Evolutionary conservation across 2,113 vertebrate genomes (phyloP).

Genomic region (Takifugu bimaculatus): DNA sequence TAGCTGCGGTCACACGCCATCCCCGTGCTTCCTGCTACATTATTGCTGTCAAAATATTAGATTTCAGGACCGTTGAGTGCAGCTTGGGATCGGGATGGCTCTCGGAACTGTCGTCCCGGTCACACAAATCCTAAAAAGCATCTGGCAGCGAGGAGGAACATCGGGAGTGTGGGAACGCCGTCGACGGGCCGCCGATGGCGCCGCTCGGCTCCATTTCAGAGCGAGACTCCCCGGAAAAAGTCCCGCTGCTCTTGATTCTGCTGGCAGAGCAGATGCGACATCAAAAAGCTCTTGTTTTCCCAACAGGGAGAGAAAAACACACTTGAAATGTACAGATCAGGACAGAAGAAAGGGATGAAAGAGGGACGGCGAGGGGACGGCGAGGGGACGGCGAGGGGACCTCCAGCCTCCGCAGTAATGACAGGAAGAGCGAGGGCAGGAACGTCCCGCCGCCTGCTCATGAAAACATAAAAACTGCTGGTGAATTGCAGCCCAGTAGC

Average conservation of each 20-base stretch:
- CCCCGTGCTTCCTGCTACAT: too few species aligned
- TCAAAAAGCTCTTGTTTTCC: slow-evolving; percentile 31
- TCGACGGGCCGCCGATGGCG: too few species aligned
- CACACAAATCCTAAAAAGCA: too few species aligned
- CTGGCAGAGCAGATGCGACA: slow-evolving; percentile 26
- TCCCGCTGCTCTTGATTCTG: slow-evolving; percentile 36
- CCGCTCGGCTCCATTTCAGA: slow-evolving; percentile 9
- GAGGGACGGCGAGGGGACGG: slow-evolving; percentile 29
- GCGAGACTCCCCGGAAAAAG: slow-evolving; percentile 27
- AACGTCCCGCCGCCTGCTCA: neutral
- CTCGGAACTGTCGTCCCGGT: too few species aligned
- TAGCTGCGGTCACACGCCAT: neutral
- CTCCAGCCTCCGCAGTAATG: slow-evolving; percentile 20
- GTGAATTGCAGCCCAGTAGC: slow-evolving; percentile 42
- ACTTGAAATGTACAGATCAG: slow-evolving; percentile 26
- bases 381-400: slow-evolving; percentile 13
- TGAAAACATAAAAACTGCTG: slow-evolving; percentile 5
- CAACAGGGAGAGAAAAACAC: slow-evolving; percentile 22
- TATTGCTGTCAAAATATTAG: too few species aligned
- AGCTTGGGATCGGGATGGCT: too few species aligned
- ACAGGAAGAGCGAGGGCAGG: slow-evolving; percentile 20
- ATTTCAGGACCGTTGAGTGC: too few species aligned
- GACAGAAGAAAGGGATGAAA: too few species aligned
- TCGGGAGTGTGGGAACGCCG: too few species aligned
- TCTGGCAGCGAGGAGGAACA: too few species aligned